Conservation (phyloP, 2,113 vertebrate species). For the Felis chaus region DNA sequence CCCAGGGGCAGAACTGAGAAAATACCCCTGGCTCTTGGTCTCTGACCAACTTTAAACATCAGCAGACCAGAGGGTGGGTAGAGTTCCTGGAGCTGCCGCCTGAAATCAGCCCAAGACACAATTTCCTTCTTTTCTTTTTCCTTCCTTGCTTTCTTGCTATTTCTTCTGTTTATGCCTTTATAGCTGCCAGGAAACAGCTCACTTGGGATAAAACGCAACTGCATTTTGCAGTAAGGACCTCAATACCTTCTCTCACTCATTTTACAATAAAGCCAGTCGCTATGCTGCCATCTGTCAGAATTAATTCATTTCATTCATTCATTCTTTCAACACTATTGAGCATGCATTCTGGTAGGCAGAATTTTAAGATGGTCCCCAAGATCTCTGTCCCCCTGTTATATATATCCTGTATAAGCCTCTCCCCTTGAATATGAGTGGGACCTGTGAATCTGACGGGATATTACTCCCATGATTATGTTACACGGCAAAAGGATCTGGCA, state of each 20-base stretch:
- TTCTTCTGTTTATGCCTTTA: neutral
- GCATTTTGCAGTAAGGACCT: neutral
- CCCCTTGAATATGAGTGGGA: neutral
- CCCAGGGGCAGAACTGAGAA: neutral
- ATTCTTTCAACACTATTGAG: neutral
- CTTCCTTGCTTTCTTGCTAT: slow-evolving; percentile 18
- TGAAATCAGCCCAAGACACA: neutral
- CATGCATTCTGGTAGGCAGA: neutral
- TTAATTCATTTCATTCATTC: neutral
- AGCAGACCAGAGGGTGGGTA: neutral
- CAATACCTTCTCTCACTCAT: neutral
- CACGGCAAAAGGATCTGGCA: neutral
- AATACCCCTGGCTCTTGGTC: neutral
- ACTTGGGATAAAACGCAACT: neutral
- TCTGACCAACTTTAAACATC: neutral
- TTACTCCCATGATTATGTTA: neutral
- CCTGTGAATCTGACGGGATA: neutral
- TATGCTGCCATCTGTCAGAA: neutral
- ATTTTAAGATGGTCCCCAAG: neutral
- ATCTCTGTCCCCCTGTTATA: neutral
- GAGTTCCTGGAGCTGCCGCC: neutral
- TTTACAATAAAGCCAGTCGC: neutral
- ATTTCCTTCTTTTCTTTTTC: neutral
- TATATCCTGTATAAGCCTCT: neutral
- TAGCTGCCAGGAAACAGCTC: neutral